These are phyloP conservation scores for Sycophaga agraensis DNA, from an alignment of 1,140 invertebrate genomes.

Conservation along the genomic window DNA sequence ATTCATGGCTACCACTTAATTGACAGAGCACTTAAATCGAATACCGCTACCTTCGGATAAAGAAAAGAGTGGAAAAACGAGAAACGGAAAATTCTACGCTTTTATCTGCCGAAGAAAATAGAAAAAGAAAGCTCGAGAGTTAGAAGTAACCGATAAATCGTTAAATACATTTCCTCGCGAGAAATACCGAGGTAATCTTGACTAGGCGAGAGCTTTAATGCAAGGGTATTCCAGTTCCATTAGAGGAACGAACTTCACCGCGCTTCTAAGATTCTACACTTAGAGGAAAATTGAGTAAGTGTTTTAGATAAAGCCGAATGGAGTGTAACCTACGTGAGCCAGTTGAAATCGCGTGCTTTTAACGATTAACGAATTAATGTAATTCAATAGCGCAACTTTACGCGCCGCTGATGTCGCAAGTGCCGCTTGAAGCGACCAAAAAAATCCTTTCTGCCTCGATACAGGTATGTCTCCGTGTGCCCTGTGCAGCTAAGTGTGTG, in stretches of 20 bases:
- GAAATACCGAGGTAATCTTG: background rate
- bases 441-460: background rate
- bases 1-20: no score
- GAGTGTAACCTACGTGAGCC: no score
- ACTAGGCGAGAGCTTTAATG: background rate
- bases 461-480: background rate
- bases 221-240: background rate
- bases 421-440: background rate
- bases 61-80: no score
- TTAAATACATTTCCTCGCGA: no score
- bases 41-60: no score
- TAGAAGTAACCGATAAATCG: no score
- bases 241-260: background rate
- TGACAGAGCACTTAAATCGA: no score
- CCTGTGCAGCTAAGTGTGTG: background rate
- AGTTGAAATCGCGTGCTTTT: background rate
- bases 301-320: background rate
- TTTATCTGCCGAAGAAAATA: no score
- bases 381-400: background rate
- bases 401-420: background rate
- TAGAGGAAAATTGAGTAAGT: background rate
- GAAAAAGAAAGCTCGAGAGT: no score
- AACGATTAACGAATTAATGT: background rate
- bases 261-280: background rate
- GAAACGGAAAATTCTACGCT: no score